Evolutionary conservation across 2,888 invertebrate genomes (phyloP).

Genomic region (Drosophila neotestacea): DNA sequence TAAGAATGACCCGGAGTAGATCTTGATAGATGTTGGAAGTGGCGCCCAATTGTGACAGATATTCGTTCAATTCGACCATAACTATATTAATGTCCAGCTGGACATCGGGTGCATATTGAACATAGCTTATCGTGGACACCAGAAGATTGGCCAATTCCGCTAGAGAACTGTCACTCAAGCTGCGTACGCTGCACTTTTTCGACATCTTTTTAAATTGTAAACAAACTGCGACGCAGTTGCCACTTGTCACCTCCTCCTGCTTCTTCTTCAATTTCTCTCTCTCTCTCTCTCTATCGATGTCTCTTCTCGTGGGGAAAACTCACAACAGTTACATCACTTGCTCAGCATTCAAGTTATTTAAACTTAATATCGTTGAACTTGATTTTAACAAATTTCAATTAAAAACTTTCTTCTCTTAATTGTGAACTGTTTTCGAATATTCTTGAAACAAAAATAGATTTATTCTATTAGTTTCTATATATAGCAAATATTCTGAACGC

Average conservation of each 20-base stretch:
- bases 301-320: not conserved
- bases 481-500: conserved; percentile 19
- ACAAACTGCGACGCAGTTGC: conserved; percentile 69
- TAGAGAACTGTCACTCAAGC: conserved; percentile 87
- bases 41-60: conserved; percentile 87
- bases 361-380: not conserved
- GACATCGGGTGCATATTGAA: conserved; percentile 86
- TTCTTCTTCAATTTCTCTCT: conserved; percentile 1
- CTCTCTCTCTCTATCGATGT: not conserved
- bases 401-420: too few relatives aligned
- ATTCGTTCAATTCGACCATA: conserved; percentile 88
- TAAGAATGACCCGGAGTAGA: conserved; percentile 88
- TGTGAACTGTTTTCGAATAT: conserved; percentile 1
- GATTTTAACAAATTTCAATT: not conserved
- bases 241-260: conserved; percentile 18
- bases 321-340: conserved; percentile 64
- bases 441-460: conserved; percentile 55
- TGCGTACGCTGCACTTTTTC: conserved; percentile 88
- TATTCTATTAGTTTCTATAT: conserved; percentile 59
- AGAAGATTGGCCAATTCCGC: conserved; percentile 87
- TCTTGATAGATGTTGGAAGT: conserved; percentile 90
- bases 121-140: conserved; percentile 88
- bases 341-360: not conserved
- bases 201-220: conserved; percentile 86
- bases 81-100: conserved; percentile 87